Base-by-base conservation (phyloP, 2,113 vertebrate species). In the Rattus rattus region DNA sequence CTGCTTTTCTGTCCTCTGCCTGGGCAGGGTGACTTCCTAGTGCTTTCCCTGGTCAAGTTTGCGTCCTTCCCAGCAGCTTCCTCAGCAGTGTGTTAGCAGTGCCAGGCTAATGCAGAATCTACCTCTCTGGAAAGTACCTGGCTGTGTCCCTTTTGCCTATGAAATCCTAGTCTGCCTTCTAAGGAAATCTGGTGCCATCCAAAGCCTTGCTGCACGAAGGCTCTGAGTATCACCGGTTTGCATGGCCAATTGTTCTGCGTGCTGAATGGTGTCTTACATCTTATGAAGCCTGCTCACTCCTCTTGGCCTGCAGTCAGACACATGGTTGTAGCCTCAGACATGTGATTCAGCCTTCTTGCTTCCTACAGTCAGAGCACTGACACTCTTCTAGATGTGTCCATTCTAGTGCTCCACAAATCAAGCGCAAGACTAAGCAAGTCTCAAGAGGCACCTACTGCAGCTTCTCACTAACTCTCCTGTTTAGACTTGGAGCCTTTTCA, bases 51-150 rank as follows among this genome's bases (percentile, higher is more conserved):
- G 36, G 28, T 43, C 2, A 10, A 61, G n/a, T 11, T 92, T n/a
- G 0, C 3, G 0, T 43, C 86, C 30, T 52, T 75, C 47, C n/a
- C 2, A 0, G 5, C 0, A 2, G 19, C 16, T 61, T 47, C 65
- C 12, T 79, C 28, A 19, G 13, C 9, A 61, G 54, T 11, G 47
- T 47, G 47, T 69, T 30, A 52, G 52, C 17, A 79, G 72, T 77
- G 28, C n/a, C 33, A 72, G 17, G 5, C 61, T 73, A 28, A 4
- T 72, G 65, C 19, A 47, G 54, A 76, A 43, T 9, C 70, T 70
- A 61, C 24, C 52, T 83, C 36, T 95, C 54, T 93, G 61, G 30
- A 77, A 94, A 30, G 52, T 80, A 59, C 76, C 61, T 43, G 52
- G 30, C 72, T 91, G 14, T 49, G 5, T 76, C 63, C 30, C 83